Percentiles rank a stretch among this genome's conserved stretches.
Evolutionary conservation across 1,140 invertebrate species (phyloP).

Genomic region (Myzus persicae): DNA sequence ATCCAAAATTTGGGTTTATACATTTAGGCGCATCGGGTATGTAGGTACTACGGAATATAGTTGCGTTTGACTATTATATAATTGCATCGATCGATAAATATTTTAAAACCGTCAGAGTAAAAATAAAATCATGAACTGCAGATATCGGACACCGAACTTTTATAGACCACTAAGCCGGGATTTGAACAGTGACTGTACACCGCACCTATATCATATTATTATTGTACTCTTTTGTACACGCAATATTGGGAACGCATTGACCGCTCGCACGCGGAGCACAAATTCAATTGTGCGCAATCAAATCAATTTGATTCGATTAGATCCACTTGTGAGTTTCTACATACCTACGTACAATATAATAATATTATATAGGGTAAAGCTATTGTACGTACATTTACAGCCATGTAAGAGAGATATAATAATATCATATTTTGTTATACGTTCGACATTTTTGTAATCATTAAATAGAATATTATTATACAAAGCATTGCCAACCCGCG

Average conservation of each 20-base stretch:
- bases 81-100: too few relatives aligned
- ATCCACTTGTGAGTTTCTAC: constrained; percentile 2
- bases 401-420: neutral
- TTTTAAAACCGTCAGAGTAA: too few relatives aligned
- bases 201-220: neutral
- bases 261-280: neutral
- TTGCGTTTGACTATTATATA: too few relatives aligned
- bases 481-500: neutral
- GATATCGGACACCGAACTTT: neutral
- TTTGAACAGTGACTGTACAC: neutral
- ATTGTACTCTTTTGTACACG: neutral
- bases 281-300: constrained; percentile 48
- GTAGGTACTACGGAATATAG: too few relatives aligned
- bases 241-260: constrained; percentile 31
- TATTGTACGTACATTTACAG: neutral
- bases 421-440: neutral
- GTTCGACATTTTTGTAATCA: neutral
- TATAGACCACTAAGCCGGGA: too few relatives aligned
- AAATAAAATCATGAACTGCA: neutral
- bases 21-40: too few relatives aligned
- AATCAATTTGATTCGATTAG: constrained; percentile 54
- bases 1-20: too few relatives aligned
- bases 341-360: constrained; percentile 15
- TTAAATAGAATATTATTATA: neutral
- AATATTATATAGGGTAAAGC: neutral